Base-by-base conservation (phyloP, 2,888 invertebrate genomes). In the Bembecia ichneumoniformis region DNA sequence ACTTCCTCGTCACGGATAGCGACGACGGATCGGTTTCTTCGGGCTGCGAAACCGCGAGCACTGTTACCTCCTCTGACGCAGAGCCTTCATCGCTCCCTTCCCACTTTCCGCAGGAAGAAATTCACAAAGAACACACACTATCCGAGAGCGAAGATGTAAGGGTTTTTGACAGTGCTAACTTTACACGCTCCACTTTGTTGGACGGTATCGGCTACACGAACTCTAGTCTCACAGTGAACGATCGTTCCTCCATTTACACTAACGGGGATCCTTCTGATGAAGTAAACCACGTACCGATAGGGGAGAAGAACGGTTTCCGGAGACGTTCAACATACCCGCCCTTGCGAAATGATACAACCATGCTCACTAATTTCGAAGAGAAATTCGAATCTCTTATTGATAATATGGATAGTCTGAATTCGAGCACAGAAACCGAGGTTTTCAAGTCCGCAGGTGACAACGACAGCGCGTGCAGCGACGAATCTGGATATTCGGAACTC, bases 401-500 rank as follows among this genome's bases (percentile, higher is more conserved):
- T 51, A 82, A 81, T 55, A 59, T 82, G 58, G 86, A 84, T 43
- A 82, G 82, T 54, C 59, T 84, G 46, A 75, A 71, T 57, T 84
- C 78, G 1, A 80, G 79, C 58, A 76, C 71, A 14, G 83, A 87
- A 57, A 76, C 83, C 5, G 90, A 89, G 58, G 88, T 83, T 2
- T 87, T 88, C 47, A 82, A 89, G 51, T 78, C 64, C 46, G 64
- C 64, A 0, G 91, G 90, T 48, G 93, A 93, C 63, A 92, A 89
- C 57, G 92, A 92, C 66, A 95, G 95, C 66, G 96, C 93, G 55
- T 93, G 94, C 70, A 95, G 95, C 73, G 96, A 96, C 66, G 96
- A 97, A 74, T 96, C 95, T 51, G 96, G 96, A 3, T 96, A 96
- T 77, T 96, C 95, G 28, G 96, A 96, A 72, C 89, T 89, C 51